phyloP scores from a whole-genome alignment of 2,797 vertebrate species.

The Neosalanx taihuensis region DNA sequence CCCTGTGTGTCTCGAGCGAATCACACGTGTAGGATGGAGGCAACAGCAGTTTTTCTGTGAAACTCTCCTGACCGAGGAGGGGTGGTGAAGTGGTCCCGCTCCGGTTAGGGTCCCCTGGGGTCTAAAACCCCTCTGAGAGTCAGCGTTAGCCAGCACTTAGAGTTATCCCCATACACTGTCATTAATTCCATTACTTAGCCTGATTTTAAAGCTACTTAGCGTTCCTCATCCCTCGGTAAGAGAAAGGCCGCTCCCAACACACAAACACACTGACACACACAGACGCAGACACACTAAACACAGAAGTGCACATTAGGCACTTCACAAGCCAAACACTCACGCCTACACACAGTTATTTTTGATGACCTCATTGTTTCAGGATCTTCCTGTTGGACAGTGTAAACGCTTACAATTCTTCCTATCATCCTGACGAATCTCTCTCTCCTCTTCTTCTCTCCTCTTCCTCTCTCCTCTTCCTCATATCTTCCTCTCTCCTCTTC shows the following conservation, averaged over 20 bases:
- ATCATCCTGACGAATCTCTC: background rate
- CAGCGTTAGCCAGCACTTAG: background rate
- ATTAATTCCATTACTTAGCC: background rate
- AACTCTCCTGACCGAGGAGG: no score
- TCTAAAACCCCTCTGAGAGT: background rate
- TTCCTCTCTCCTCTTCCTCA: no score
- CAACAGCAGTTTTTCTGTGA: no score
- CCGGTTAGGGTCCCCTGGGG: background rate
- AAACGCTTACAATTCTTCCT: background rate
- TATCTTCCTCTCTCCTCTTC: no score
- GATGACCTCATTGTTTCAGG: background rate
- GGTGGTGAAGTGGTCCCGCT: background rate
- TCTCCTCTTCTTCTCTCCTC: background rate
- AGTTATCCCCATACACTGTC: background rate
- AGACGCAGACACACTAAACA: constrained; percentile 2
- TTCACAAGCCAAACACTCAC: background rate
- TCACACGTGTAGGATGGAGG: no score
- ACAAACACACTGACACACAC: background rate
- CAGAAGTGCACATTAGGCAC: background rate
- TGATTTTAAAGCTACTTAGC: background rate
- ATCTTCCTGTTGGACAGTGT: background rate
- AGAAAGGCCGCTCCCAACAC: background rate
- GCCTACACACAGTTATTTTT: background rate
- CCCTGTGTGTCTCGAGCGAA: no score
- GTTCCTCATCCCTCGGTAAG: background rate